A percentile compares a stretch with the other conserved stretches of the same genome.
These are phyloP conservation scores for Cydia amplana DNA, from an alignment of 1,140 invertebrate genomes.

Conservation along the genomic window DNA sequence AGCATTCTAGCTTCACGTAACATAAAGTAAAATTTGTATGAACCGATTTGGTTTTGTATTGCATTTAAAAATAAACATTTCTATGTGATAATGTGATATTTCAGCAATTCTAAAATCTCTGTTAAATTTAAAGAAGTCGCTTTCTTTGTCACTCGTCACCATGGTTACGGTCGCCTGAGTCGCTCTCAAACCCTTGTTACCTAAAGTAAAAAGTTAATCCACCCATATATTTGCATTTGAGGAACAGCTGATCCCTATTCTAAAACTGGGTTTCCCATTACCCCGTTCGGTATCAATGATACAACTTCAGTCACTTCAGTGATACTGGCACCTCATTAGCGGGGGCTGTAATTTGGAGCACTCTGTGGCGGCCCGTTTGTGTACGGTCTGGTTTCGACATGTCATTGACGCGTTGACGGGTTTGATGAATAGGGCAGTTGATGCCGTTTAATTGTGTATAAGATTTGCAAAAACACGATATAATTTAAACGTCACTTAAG, in stretches of 20 bases:
- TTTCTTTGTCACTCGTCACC: too few relatives aligned
- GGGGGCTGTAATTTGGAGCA: background rate
- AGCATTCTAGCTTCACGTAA: background rate
- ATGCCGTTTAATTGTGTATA: too few relatives aligned
- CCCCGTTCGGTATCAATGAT: background rate
- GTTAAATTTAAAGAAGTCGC: too few relatives aligned
- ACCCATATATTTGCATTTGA: background rate
- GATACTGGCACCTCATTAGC: constrained; percentile 5
- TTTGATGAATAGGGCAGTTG: background rate
- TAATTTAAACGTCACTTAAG: too few relatives aligned
- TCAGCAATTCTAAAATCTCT: too few relatives aligned
- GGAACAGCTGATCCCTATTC: background rate
- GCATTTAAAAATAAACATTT: background rate
- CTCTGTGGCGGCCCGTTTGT: background rate
- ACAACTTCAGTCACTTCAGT: background rate
- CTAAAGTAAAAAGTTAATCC: background rate
- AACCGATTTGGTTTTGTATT: background rate
- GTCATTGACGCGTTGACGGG: background rate
- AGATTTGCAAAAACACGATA: too few relatives aligned
- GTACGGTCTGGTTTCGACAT: background rate
- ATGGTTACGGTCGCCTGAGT: too few relatives aligned
- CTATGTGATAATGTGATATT: too few relatives aligned
- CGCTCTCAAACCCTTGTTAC: too few relatives aligned
- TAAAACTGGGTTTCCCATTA: background rate
- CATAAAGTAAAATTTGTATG: background rate